Conservation (phyloP, 2,888 invertebrate species). For the Caenorhabditis sinica region DNA sequence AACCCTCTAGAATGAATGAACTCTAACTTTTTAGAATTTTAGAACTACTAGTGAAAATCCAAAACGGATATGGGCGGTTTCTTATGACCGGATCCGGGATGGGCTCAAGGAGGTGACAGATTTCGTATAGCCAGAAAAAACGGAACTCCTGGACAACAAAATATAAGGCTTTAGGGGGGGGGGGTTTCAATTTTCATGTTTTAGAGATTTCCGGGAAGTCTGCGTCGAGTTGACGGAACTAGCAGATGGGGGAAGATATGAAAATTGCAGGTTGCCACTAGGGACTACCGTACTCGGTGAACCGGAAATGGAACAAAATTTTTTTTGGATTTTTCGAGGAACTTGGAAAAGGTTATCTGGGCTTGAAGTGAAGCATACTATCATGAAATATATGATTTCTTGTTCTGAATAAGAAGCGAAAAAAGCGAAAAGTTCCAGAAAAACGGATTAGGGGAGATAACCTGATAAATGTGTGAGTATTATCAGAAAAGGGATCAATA, state of each 20-base stretch:
- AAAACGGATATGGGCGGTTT: neutral
- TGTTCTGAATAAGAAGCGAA: neutral
- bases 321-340: too few relatives aligned
- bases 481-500: neutral
- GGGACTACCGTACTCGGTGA: neutral
- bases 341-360: too few relatives aligned
- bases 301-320: neutral
- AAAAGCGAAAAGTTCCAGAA: neutral
- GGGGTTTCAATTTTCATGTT: slow-evolving; percentile 23
- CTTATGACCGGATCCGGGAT: neutral
- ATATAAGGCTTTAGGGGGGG: neutral
- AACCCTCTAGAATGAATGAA: too few relatives aligned
- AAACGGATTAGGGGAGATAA: neutral
- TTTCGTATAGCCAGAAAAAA: slow-evolving; percentile 4
- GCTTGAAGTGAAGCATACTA: too few relatives aligned
- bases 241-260: neutral
- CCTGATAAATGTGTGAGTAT: neutral
- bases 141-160: slow-evolving; percentile 17
- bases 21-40: too few relatives aligned
- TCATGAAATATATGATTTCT: neutral
- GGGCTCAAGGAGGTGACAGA: neutral
- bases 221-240: neutral
- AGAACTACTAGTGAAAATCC: neutral
- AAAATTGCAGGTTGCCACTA: slow-evolving; percentile 3
- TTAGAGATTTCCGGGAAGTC: neutral